Percentiles rank a stretch among this genome's conserved stretches.
phyloP scores from a whole-genome alignment of 2,888 invertebrate genomes.

The Tetropium fuscum region DNA sequence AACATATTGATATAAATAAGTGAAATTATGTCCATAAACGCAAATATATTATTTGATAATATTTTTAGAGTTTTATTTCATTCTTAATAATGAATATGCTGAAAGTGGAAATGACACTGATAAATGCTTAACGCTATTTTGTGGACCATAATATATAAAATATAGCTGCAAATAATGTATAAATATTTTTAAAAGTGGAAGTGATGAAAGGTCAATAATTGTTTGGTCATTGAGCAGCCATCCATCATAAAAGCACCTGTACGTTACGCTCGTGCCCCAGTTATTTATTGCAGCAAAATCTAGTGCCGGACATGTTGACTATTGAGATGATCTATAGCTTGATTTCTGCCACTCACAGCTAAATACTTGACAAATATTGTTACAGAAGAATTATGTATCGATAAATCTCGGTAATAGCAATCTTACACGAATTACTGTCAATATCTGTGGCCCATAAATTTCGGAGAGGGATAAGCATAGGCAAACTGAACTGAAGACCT shows the following conservation, averaged over 20 bases:
- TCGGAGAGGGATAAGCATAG: constrained; percentile 45
- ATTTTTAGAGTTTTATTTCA: too few relatives aligned
- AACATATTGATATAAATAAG: too few relatives aligned
- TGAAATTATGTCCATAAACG: too few relatives aligned
- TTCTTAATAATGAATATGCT: too few relatives aligned
- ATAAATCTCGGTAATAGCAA: constrained; percentile 64
- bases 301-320: constrained; percentile 62
- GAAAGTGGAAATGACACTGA: too few relatives aligned
- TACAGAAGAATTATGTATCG: constrained; percentile 64
- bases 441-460: constrained; percentile 62
- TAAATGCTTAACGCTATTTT: too few relatives aligned
- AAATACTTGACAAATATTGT: constrained; percentile 65
- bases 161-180: constrained; percentile 17
- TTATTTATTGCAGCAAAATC: constrained; percentile 61
- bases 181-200: constrained; percentile 38
- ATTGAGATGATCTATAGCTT: constrained; percentile 63
- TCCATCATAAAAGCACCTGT: constrained; percentile 65
- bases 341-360: constrained; percentile 62
- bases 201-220: constrained; percentile 60
- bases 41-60: too few relatives aligned
- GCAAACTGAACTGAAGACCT: constrained; percentile 41
- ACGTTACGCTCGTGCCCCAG: constrained; percentile 53
- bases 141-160: neutral
- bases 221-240: constrained; percentile 61
- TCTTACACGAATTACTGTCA: constrained; percentile 64